Evolutionary conservation across 2,797 vertebrate species (phyloP), one percentile per base, ranked within the genome.

Genomic region (Tapera naevia): DNA sequence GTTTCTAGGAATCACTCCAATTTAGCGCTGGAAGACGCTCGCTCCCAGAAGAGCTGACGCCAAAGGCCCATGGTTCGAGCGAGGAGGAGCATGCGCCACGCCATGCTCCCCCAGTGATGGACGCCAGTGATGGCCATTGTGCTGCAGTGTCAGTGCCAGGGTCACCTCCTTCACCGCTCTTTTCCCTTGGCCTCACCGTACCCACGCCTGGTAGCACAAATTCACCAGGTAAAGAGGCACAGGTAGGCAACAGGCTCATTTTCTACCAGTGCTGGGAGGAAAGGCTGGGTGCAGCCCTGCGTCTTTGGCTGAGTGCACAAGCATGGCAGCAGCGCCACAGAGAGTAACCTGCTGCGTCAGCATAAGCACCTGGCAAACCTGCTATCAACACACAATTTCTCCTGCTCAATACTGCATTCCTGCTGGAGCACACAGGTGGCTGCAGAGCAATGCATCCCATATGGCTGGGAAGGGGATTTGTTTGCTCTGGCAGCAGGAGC

Each of bases 1-100:
- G 51, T 89, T 96, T 94, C 79, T 58, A 88, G 90, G 96, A 93
- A 91, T 65, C 32, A 4, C 84, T 94, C 46, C 65, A 43, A 11
- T 73, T 73, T 76, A 80, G 79, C 80, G 79, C 50, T 25, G 71
- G 80, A 75, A 67, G 78, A 13, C 4, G 43, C 13, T 17, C 0
- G 1, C 30, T 72, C 70, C 54, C 46, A 16, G 67, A 73, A 54
- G 48, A 82, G 82, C 81, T 62, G 82, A 56, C 5, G 35, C 45
- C n/a, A 21, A 62, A 48, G 73, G 39, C 58, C 39, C 50, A 12
- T 3, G 32, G 89, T 56, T 45, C 30, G 17, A 56, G 80, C 3
- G 10, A 62, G 70, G 28, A 70, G 81, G 43, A 86, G 72, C 5
- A 5, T n/a, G 60, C 2, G 8, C 22, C 35, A 22, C 1, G 1